Base-by-base conservation (phyloP, 2,797 vertebrate species). In the Coranthus polyacanthus region DNA sequence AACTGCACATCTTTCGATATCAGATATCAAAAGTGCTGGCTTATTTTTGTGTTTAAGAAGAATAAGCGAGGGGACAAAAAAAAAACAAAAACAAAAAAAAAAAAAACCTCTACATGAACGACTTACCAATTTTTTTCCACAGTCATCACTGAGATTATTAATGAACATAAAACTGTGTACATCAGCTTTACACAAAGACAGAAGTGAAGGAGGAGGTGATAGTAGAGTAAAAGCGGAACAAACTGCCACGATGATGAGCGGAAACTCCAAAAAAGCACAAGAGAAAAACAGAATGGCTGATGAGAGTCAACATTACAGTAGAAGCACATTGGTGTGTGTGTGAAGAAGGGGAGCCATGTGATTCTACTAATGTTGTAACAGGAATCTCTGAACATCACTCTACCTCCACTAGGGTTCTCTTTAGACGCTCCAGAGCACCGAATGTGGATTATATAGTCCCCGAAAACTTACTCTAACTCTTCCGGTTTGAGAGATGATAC, bases 331-430 rank as follows among this genome's bases (percentile, higher is more conserved):
- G 68, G 69, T 29, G 61, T 81, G 72, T 69, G 63, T 58, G 41
- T 68, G 3, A 34, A 59, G 59, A 38, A 5, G 54, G 45, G 59
- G 66, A 62, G 57, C 77, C 74, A 79, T 83, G 87, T 89, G 88
- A 82, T 92, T 92, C 91, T 89, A 90, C 88, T 55, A 54, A 92
- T 89, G 91, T 79, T 83, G 85, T 68, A 76, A 74, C 90, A 91
- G 90, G 82, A 92, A 91, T 91, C 89, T 68, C 69, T 72, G 70
- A 82, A 86, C 84, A 62, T 89, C 89, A 61, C 89, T 87, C 86
- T 69, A 34, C 86, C 76, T 87, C 75, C 84, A 61, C 68, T 16
- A 72, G 61, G 73, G 79, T 85, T 88, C 77, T 73, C 78, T 69
- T 72, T 47, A 50, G 37, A 20, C 34, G 9, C 34, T 36, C 8